phyloP scores from a whole-genome alignment of 2,888 invertebrate species.

The Chloroclysta siterata region DNA sequence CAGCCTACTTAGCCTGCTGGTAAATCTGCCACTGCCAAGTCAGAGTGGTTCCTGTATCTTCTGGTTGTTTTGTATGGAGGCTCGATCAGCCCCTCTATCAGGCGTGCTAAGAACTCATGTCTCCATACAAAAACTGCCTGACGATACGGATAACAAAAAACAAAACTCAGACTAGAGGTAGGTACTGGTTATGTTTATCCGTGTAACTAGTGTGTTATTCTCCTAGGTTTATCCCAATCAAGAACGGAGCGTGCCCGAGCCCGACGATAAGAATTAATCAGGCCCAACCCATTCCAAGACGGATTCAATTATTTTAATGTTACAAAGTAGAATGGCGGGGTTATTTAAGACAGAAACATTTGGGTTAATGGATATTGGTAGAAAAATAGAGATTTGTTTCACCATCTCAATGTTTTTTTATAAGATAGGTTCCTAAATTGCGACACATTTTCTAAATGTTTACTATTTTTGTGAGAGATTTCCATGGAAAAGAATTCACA shows the following conservation, averaged over 20 bases:
- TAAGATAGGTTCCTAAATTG: constrained; percentile 16
- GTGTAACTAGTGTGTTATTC: constrained; percentile 16
- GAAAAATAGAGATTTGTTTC: constrained; percentile 44
- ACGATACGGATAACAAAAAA: too few species aligned
- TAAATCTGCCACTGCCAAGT: too few species aligned
- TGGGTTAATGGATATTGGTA: constrained; percentile 46
- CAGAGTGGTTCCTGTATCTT: too few species aligned
- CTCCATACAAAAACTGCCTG: too few species aligned
- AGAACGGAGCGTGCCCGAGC: constrained; percentile 37
- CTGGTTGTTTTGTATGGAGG: too few species aligned
- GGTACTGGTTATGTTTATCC: constrained; percentile 1
- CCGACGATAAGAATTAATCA: constrained; percentile 47
- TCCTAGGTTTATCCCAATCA: constrained; percentile 42
- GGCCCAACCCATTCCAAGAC: constrained; percentile 44
- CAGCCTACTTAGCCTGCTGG: too few species aligned
- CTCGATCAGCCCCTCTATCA: too few species aligned
- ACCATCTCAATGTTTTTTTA: constrained; percentile 23
- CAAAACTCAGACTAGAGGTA: too few species aligned
- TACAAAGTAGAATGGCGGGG: constrained; percentile 46
- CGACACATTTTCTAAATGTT: constrained; percentile 22
- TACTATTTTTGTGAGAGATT: constrained; percentile 11
- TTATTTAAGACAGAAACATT: constrained; percentile 48
- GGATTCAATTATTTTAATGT: constrained; percentile 48
- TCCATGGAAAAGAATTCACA: neutral
- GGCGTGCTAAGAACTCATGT: too few species aligned